phyloP scores from a whole-genome alignment of 2,113 vertebrate species.

The Malurus cyaneus region DNA sequence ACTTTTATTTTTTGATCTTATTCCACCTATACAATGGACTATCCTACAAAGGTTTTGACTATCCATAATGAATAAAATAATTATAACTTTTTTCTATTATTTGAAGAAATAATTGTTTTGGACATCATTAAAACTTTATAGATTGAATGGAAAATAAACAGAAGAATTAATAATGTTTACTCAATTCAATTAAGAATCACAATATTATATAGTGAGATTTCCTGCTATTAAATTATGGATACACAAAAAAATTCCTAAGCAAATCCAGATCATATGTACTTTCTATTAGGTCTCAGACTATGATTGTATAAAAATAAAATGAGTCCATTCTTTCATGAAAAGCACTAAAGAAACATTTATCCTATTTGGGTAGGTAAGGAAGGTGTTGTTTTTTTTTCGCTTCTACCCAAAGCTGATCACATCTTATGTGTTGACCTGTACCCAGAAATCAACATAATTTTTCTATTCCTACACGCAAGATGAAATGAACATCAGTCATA shows the following conservation, averaged over 20 bases:
- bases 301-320: neutral
- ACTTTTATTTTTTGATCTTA: neutral
- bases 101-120: neutral
- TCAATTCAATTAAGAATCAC: neutral
- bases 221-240: neutral
- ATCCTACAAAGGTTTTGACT: neutral
- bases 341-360: neutral
- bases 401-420: neutral
- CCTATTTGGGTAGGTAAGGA: rapidly evolving
- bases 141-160: neutral
- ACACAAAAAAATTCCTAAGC: neutral
- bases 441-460: neutral
- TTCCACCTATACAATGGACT: neutral
- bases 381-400: rapidly evolving
- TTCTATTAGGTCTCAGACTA: neutral
- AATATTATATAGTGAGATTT: neutral
- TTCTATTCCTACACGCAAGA: neutral
- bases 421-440: neutral
- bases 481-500: neutral
- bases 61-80: neutral
- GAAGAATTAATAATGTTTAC: neutral
- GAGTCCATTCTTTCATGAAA: neutral
- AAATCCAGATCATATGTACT: neutral
- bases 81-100: neutral
- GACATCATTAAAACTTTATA: neutral